These are phyloP conservation scores for Gallinago jamesoni DNA, from an alignment of 2,113 vertebrate genomes.

Conservation along the genomic window DNA sequence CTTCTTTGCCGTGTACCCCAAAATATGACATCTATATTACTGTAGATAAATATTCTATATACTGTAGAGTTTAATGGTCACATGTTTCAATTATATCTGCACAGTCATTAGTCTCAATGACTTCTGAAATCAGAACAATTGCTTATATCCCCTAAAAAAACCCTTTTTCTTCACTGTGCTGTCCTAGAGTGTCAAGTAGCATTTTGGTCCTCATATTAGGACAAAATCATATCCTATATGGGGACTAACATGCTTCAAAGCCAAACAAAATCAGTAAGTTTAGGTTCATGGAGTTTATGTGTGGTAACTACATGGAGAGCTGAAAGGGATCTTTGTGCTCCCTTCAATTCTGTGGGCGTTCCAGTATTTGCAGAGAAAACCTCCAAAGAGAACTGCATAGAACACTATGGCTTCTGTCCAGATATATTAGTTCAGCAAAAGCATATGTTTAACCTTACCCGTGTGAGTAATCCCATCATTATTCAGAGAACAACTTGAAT, in stretches of 20 bases:
- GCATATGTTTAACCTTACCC: neutral
- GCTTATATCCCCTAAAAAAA: neutral
- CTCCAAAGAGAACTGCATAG: neutral
- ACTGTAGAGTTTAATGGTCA: neutral
- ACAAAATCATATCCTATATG: neutral
- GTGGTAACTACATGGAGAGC: neutral
- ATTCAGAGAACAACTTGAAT: neutral
- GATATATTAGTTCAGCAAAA: neutral
- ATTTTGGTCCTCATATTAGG: neutral
- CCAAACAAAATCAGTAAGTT: neutral
- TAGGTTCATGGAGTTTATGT: neutral
- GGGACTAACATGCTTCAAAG: neutral
- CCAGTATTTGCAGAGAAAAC: neutral
- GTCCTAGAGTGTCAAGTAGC: neutral
- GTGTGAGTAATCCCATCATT: slow-evolving; percentile 28
- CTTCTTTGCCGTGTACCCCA: neutral
- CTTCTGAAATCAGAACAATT: neutral
- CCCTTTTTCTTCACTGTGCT: neutral
- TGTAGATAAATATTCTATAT: neutral
- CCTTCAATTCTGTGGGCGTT: neutral
- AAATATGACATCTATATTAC: neutral
- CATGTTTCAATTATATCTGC: neutral
- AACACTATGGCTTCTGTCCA: slow-evolving; percentile 16
- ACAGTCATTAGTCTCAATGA: neutral
- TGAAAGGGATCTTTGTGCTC: neutral